Percentiles rank a stretch among this genome's conserved stretches.
These are phyloP conservation scores for Helicoverpa assulta DNA, from an alignment of 2,888 invertebrate genomes.

Conservation along the genomic window DNA sequence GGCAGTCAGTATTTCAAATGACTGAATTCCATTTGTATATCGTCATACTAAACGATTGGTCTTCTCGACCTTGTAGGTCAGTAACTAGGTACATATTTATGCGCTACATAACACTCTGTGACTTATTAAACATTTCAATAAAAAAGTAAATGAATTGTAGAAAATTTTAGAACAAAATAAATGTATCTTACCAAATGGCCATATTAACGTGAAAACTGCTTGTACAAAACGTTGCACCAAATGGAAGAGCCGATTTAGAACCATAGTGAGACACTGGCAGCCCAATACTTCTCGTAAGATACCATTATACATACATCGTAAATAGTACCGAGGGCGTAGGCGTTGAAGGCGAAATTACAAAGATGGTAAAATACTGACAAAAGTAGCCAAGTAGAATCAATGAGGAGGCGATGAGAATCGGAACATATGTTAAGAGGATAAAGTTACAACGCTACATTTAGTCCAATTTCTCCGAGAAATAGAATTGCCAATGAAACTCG, in stretches of 20 bases:
- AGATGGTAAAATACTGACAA: slow-evolving; percentile 20
- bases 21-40: slow-evolving; percentile 46
- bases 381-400: slow-evolving; percentile 2
- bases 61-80: slow-evolving; percentile 62
- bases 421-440: slow-evolving; percentile 18
- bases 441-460: not conserved
- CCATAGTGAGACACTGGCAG: slow-evolving; percentile 69
- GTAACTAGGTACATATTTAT: slow-evolving; percentile 44
- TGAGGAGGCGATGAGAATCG: slow-evolving; percentile 8
- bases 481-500: slow-evolving; percentile 7
- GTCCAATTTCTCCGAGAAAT: slow-evolving; percentile 9
- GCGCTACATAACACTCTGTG: slow-evolving; percentile 10
- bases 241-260: slow-evolving; percentile 57
- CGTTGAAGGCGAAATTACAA: slow-evolving; percentile 63
- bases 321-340: slow-evolving; percentile 63
- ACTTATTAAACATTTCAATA: not conserved
- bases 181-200: slow-evolving; percentile 72
- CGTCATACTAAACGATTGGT: slow-evolving; percentile 53
- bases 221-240: slow-evolving; percentile 56
- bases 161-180: not conserved
- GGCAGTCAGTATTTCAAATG: slow-evolving; percentile 40
- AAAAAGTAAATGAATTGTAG: not conserved
- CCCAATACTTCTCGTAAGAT: slow-evolving; percentile 63
- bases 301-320: slow-evolving; percentile 59
- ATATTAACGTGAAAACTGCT: slow-evolving; percentile 62